These are phyloP conservation scores for Plutomurus gul DNA, from an alignment of 1,140 invertebrate genomes.

Conservation along the genomic window DNA sequence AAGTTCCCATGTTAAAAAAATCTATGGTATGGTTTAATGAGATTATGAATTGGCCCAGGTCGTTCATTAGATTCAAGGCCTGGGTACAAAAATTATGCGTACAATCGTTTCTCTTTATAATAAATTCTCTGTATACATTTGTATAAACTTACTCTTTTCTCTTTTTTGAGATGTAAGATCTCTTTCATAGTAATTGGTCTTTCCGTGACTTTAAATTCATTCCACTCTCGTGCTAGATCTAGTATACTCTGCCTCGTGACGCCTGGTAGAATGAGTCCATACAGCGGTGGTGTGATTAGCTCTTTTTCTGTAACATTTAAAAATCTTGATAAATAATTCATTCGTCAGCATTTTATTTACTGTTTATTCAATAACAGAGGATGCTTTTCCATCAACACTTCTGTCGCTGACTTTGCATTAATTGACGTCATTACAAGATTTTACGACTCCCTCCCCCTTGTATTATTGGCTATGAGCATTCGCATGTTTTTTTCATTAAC, in stretches of 20 bases:
- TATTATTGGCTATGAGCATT: no score
- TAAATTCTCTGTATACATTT: no score
- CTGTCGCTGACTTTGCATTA: neutral
- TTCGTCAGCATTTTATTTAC: neutral
- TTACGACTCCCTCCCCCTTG: no score
- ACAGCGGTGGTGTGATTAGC: constrained; percentile 88
- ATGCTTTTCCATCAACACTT: neutral
- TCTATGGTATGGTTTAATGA: neutral
- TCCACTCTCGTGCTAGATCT: constrained; percentile 79
- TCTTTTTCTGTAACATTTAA: constrained; percentile 73
- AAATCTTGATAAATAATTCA: no score
- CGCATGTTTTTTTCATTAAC: no score
- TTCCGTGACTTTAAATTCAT: constrained; percentile 85
- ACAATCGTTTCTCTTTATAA: no score
- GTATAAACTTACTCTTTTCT: constrained; percentile 76
- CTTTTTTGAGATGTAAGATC: constrained; percentile 71
- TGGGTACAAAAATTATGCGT: neutral
- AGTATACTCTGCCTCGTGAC: constrained; percentile 88
- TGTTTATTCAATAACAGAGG: neutral
- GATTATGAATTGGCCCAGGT: neutral
- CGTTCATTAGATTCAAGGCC: neutral
- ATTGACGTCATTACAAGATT: no score
- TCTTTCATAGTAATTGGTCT: constrained; percentile 83
- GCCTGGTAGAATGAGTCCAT: constrained; percentile 90
- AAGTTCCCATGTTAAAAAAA: neutral